A percentile compares a stretch with the other conserved stretches of the same genome.
Evolutionary conservation across 2,113 vertebrate species (phyloP).

Genomic region (Gymnarchus niloticus): DNA sequence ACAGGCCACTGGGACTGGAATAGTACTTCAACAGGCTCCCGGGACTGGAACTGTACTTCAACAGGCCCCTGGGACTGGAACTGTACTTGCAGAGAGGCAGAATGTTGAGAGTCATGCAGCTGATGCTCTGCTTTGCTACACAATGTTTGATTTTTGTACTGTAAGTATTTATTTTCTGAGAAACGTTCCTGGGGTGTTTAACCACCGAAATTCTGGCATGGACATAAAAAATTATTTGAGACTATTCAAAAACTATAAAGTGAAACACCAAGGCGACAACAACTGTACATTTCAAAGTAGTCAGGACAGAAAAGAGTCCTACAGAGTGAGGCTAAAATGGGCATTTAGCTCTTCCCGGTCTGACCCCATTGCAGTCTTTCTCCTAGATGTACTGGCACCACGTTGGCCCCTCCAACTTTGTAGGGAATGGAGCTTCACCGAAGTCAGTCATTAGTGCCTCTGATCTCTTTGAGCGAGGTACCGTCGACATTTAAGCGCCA

Average conservation of each 20-base stretch:
- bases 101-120: not conserved
- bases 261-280: not conserved
- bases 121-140: not conserved
- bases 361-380: not conserved
- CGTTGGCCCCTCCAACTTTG: not conserved
- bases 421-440: conserved; percentile 14
- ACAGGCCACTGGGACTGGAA: not conserved
- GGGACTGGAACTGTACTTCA: not conserved
- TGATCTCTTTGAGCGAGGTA: not conserved
- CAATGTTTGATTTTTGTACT: not conserved
- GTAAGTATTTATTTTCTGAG: not conserved
- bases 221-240: not conserved
- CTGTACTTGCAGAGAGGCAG: not conserved
- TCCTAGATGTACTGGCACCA: not conserved
- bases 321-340: not conserved
- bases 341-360: too few relatives aligned
- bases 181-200: not conserved
- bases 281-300: not conserved
- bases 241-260: not conserved
- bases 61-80: not conserved
- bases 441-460: conserved; percentile 7
- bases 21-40: not conserved
- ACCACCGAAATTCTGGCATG: not conserved
- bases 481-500: not conserved
- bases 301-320: not conserved